These are phyloP conservation scores for Sarcophaga caerulescens DNA, from an alignment of 2,888 invertebrate species.

Conservation along the genomic window DNA sequence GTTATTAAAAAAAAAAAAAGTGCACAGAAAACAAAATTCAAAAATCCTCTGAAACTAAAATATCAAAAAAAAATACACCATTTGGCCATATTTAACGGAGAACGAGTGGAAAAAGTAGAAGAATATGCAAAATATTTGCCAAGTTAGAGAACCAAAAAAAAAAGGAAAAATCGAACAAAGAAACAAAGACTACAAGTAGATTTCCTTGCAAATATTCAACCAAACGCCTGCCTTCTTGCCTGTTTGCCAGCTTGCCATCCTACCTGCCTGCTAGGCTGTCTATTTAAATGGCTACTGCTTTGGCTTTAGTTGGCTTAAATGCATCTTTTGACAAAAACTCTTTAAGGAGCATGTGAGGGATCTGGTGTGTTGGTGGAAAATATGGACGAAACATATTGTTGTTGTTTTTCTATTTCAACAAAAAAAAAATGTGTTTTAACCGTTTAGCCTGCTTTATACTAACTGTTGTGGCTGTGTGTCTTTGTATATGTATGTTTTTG, in stretches of 20 bases:
- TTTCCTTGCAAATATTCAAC: not conserved
- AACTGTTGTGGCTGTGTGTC: constrained; percentile 5
- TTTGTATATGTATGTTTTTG: not conserved
- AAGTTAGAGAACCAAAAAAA: not conserved
- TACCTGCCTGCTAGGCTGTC: constrained; percentile 35
- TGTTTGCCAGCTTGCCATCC: constrained; percentile 4
- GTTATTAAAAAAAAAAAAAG: not conserved
- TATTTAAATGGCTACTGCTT: constrained; percentile 65
- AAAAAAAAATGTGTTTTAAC: not conserved
- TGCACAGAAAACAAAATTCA: constrained; percentile 25
- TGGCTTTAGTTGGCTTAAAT: constrained; percentile 45
- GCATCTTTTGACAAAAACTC: constrained; percentile 28
- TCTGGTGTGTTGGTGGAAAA: constrained; percentile 32
- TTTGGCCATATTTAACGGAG: constrained; percentile 27
- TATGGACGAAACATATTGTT: not conserved
- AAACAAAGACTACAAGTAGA: constrained; percentile 28
- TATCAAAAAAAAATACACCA: constrained; percentile 14
- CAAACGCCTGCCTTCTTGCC: not conserved
- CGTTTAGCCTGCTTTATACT: not conserved
- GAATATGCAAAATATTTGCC: not conserved
- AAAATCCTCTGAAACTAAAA: constrained; percentile 18
- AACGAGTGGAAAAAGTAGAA: not conserved
- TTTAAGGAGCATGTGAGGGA: constrained; percentile 20
- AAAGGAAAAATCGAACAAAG: not conserved
- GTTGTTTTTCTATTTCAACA: no score